Evolutionary conservation across 1,140 invertebrate species (phyloP).

Genomic region (Calosoma granatense): DNA sequence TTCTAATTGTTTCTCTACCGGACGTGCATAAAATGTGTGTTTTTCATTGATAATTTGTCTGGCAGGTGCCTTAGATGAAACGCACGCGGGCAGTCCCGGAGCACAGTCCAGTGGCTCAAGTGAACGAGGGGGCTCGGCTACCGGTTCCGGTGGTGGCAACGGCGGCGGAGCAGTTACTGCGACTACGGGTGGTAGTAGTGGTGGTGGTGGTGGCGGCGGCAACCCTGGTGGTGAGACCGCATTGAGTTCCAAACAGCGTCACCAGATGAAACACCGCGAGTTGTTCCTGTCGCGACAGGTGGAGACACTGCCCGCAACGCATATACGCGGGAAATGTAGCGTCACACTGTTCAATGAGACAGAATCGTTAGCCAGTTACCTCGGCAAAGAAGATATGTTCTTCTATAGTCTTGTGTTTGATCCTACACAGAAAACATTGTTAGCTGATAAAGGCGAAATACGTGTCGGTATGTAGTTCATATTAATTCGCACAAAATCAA

Average conservation of each 20-base stretch:
- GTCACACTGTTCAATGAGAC: constrained; percentile 98
- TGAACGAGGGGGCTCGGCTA: neutral
- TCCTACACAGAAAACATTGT: constrained; percentile 93
- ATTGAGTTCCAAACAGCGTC: constrained; percentile 65
- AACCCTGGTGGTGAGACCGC: constrained; percentile 39
- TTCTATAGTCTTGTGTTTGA: constrained; percentile 99
- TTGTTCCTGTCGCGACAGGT: constrained; percentile 96
- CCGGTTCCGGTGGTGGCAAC: neutral
- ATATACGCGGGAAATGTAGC: constrained; percentile 97
- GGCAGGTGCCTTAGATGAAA: constrained; percentile 49
- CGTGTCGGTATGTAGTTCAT: constrained; percentile 31
- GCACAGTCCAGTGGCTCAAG: constrained; percentile 20
- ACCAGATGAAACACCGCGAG: constrained; percentile 95
- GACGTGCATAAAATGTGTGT: no score
- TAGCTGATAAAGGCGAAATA: constrained; percentile 95
- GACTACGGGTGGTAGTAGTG: constrained; percentile 20
- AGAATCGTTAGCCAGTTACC: constrained; percentile 88
- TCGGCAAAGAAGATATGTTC: constrained; percentile 97
- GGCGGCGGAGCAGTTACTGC: constrained; percentile 6
- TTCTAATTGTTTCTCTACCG: no score
- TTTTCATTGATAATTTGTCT: no score
- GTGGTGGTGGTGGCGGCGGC: constrained; percentile 12
- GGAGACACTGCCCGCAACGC: constrained; percentile 94
- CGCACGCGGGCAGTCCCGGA: constrained; percentile 27
- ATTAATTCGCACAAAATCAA: constrained; percentile 4